Evolutionary conservation across 2,888 invertebrate genomes (phyloP), one percentile per base, ranked within the genome.

Genomic region (Polymixis flavicincta): DNA sequence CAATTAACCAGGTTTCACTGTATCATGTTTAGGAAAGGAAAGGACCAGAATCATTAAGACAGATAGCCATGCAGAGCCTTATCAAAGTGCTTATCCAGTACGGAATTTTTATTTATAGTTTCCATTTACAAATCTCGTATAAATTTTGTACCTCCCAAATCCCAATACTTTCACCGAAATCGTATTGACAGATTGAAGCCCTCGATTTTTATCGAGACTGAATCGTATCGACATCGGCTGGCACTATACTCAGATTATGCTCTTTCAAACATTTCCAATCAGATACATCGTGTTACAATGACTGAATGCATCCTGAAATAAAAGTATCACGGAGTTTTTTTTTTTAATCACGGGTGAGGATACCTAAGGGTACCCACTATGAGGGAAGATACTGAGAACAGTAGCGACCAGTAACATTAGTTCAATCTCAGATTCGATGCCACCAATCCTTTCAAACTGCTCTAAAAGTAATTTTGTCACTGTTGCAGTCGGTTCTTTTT

Each of bases 231-330:
- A 32, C 11, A 70, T 28, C 22, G 22, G 19, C 52, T 37, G 60
- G 78, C 76, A 77, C 76, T 77, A 69, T 76, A 52, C 64, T 64
- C 70, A 59, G 64, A 77, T 77, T 70, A 52, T 77, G 50, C 32
- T 64, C 48, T 73, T 78, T 68, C 61, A 48, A 57, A 61, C 52
- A 63, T 57, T 72, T 72, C 19, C 61, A 72, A 54, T 67, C n/a
- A 19, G 42, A 60, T 78, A 50, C 7, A 55, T 13, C 14, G 17
- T 17, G 28, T 65, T 25, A 50, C 65, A 60, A 50, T 14, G 13
- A 45, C 22, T 55, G 55, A 68, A 50, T 76, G 25, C 54, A 67
- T 22, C 3, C 17, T 6, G 17, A 73, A 59, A 70, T 59, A 70
- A 72, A 57, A 45, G 28, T 11, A 14, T 25, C n/a, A 55, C n/a